Evolutionary conservation across 1,140 invertebrate genomes (phyloP), one percentile per base, ranked within the genome.

Genomic region (Kradibia gibbosae): DNA sequence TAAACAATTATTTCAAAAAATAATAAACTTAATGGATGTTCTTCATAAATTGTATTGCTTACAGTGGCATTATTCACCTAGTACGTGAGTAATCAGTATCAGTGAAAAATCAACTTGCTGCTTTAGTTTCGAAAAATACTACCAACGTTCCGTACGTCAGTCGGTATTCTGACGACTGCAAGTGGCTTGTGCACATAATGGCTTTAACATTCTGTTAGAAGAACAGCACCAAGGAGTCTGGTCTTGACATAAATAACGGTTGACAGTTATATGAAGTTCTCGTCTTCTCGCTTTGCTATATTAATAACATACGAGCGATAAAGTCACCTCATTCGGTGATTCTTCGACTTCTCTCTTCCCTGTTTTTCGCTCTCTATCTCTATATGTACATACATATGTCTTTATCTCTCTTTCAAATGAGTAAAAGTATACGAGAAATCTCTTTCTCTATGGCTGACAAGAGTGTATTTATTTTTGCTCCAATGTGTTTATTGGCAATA

Each of bases 181-280:
- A 78, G 65, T 57, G 67, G 22, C 50, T 71, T 67, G 67, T 39
- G 28, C 65, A 31, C 31, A 79, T 79, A 79, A 72, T 79, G 50
- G 62, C 8, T 71, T 78, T 72, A 79, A 79, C 36, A 72, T 71
- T 79, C 78, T 71, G 78, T 78, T 78, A 70, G n/a, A 20, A 65
- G 55, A 22, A 28, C 50, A 70, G 48, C 67, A 25, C 73, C 34
- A 13, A 36, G 28, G 7, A 48, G 34, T 62, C 34, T 50, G 20
- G 39, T 31, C 78, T 34, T 15, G 71, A 72, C 72, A 45, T 81
- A 81, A 81, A 81, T 81, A 81, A 81, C 55, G 45, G 28, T 48
- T 34, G 79, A 81, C 79, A 81, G 79, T 81, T 81, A 81, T 81
- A 81, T 75, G 79, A 81, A 81, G 79, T 75, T 81, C 79, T 81